Evolutionary conservation across 2,888 invertebrate genomes (phyloP).

Genomic region (Agriopis marginaria): DNA sequence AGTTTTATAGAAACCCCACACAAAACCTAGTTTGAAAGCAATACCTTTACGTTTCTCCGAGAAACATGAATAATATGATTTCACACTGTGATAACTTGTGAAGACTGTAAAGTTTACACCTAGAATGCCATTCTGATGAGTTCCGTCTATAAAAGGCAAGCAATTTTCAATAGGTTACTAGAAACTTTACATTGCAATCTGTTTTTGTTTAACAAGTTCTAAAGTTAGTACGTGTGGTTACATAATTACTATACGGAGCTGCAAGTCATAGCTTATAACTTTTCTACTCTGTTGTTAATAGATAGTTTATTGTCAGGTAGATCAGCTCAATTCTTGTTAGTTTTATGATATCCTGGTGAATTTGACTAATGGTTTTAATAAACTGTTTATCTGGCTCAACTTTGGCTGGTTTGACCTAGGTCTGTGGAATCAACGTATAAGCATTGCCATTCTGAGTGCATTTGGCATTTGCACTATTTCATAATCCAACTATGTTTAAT

Average conservation of each 20-base stretch:
- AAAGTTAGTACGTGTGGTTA: conserved; percentile 1
- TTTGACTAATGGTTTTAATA: no score
- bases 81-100: conserved; percentile 25
- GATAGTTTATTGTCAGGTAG: neutral
- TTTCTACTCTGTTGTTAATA: no score
- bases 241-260: neutral
- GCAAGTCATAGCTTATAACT: neutral
- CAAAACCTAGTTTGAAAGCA: conserved; percentile 14
- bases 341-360: no score
- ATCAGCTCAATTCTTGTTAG: neutral
- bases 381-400: no score
- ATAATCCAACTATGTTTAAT: no score
- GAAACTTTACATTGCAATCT: conserved; percentile 23
- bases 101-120: conserved; percentile 20
- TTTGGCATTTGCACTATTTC: no score
- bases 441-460: no score
- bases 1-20: neutral
- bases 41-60: neutral
- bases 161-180: conserved; percentile 33
- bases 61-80: conserved; percentile 25
- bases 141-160: conserved; percentile 27
- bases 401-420: no score
- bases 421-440: no score
- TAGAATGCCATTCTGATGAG: conserved; percentile 19
- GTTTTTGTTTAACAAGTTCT: conserved; percentile 24